Conservation (phyloP, 2,888 invertebrate species). For the Caradrina kadenii region DNA sequence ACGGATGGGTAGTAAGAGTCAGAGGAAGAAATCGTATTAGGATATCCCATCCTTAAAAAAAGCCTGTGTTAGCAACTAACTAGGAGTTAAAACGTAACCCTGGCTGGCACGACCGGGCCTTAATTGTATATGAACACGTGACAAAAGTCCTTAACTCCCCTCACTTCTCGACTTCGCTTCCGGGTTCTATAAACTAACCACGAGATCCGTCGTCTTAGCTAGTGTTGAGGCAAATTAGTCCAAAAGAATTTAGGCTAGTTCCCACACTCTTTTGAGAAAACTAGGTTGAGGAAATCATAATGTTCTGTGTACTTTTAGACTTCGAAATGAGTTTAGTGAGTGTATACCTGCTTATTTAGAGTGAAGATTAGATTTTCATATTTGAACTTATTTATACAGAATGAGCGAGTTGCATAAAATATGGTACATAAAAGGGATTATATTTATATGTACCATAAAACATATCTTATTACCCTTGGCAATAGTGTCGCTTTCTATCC, state of each 20-base stretch:
- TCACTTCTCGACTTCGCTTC: background rate
- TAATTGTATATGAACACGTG: slow-evolving; percentile 19
- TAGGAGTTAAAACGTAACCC: background rate
- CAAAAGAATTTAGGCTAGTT: background rate
- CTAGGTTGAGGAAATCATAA: background rate
- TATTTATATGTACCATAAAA: too few relatives aligned
- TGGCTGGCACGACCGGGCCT: background rate
- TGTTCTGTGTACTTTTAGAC: background rate
- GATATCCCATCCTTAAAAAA: too few relatives aligned
- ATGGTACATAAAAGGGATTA: too few relatives aligned
- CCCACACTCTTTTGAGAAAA: background rate
- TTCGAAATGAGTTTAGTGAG: background rate
- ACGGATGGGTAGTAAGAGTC: too few relatives aligned
- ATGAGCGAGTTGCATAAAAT: too few relatives aligned
- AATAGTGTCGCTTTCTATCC: too few relatives aligned
- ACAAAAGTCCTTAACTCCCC: slow-evolving; percentile 4
- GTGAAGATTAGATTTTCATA: too few relatives aligned
- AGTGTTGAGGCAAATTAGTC: slow-evolving; percentile 24
- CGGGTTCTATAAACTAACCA: slow-evolving; percentile 22
- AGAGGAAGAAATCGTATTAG: too few relatives aligned
- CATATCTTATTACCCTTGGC: too few relatives aligned
- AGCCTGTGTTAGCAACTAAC: too few relatives aligned
- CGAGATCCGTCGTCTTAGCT: slow-evolving; percentile 6
- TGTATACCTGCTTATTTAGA: too few relatives aligned
- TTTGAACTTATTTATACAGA: too few relatives aligned